Conservation (phyloP, 2,797 vertebrate genomes). For the Myotis planiceps region DNA sequence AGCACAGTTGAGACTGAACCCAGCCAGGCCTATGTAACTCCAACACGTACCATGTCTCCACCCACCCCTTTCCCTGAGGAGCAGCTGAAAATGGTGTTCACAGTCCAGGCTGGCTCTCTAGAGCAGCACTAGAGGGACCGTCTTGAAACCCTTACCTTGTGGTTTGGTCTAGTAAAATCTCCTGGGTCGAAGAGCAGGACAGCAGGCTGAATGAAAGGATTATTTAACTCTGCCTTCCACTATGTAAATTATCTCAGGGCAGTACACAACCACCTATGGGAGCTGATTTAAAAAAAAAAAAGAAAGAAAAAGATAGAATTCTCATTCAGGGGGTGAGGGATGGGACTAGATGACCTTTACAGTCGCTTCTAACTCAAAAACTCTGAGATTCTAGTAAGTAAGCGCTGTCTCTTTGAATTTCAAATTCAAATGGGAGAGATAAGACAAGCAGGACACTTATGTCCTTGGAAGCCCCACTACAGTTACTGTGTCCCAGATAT, state of each 20-base stretch:
- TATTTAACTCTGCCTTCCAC: background rate
- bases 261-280: background rate
- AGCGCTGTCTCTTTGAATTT: background rate
- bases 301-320: background rate
- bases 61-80: background rate
- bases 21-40: background rate
- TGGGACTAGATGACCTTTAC: background rate
- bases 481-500: background rate
- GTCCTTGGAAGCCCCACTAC: background rate
- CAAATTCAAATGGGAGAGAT: background rate
- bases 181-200: background rate
- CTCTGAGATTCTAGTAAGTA: background rate
- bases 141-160: background rate
- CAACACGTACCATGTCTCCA: background rate
- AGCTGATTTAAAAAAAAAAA: background rate
- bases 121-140: background rate
- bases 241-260: background rate
- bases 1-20: background rate
- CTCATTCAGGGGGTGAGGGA: background rate
- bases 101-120: background rate
- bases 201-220: background rate
- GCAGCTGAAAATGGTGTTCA: background rate
- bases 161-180: background rate
- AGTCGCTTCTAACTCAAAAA: background rate
- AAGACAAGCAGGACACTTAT: background rate